These are phyloP conservation scores for Adelges cooleyi DNA, from an alignment of 1,140 invertebrate genomes.

Conservation along the genomic window DNA sequence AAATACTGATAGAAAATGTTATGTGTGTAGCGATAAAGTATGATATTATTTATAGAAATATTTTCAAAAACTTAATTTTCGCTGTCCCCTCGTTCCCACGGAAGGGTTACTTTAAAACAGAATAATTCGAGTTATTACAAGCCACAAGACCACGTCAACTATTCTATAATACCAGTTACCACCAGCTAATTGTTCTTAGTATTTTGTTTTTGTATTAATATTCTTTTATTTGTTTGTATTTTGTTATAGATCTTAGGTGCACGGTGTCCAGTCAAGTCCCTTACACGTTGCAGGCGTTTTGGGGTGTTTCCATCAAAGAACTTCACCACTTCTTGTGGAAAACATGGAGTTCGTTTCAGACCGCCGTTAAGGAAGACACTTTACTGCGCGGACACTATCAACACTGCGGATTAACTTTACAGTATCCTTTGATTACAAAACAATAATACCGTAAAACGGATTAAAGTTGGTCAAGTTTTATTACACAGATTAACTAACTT, in stretches of 20 bases:
- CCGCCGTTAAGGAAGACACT: conserved; percentile 45
- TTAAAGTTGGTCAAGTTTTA: no score
- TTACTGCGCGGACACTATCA: conserved; percentile 48
- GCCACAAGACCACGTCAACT: no score
- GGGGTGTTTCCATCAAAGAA: conserved; percentile 62
- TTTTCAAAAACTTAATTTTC: no score
- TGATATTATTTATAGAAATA: no score
- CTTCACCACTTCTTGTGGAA: conserved; percentile 60
- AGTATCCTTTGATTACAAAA: conserved; percentile 34
- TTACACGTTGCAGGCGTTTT: conserved; percentile 58
- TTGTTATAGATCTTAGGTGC: conserved; percentile 39
- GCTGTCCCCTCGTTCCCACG: no score
- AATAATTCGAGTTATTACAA: no score
- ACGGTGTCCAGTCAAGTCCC: conserved; percentile 58
- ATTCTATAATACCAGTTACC: no score
- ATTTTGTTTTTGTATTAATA: background rate
- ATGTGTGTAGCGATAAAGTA: no score
- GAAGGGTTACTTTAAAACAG: no score
- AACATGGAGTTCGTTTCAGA: conserved; percentile 51
- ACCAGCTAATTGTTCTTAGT: no score
- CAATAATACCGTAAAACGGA: background rate
- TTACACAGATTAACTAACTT: no score
- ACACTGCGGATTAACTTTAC: conserved; percentile 35
- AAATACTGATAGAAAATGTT: no score
- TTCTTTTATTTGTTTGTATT: conserved; percentile 28